Conservation (phyloP, 1,140 invertebrate genomes). For the Panagrolaimus sp. region DNA sequence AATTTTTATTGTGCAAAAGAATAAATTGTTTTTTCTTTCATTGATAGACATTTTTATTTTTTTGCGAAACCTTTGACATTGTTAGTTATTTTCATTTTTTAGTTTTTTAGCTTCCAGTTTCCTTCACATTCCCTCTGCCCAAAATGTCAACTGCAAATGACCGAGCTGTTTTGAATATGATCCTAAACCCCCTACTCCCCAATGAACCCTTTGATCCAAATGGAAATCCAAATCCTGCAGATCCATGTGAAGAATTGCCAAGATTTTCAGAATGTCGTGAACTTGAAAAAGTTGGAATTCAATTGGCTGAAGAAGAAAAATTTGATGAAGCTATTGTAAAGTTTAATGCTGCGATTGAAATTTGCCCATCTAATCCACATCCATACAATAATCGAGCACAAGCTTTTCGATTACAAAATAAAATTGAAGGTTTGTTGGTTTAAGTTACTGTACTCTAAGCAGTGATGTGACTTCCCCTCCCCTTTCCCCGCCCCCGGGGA, state of each 20-base stretch:
- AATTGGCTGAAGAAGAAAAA: conserved; percentile 67
- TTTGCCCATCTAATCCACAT: conserved; percentile 64
- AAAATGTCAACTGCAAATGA: conserved; percentile 63
- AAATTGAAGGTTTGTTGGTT: conserved; percentile 65
- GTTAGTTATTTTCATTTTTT: background rate
- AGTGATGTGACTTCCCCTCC: background rate
- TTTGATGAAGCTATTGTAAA: conserved; percentile 67
- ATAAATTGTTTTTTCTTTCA: too few species aligned
- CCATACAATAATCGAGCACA: conserved; percentile 79
- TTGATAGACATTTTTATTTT: too few species aligned
- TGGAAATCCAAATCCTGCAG: conserved; percentile 42
- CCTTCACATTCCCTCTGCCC: background rate
- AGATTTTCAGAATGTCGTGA: conserved; percentile 33
- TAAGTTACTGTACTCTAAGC: background rate
- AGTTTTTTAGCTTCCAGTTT: too few species aligned
- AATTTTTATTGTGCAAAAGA: too few species aligned
- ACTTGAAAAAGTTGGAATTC: conserved; percentile 69
- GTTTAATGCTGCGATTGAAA: conserved; percentile 53
- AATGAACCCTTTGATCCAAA: conserved; percentile 52
- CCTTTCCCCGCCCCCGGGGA: background rate
- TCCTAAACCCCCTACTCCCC: conserved; percentile 66
- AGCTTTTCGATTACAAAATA: conserved; percentile 68
- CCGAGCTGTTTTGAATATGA: conserved; percentile 64
- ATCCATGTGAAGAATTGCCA: conserved; percentile 21
- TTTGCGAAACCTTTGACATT: background rate